Evolutionary conservation across 2,797 vertebrate genomes (phyloP), one percentile per base, ranked within the genome.

Genomic region (Muscicapa striata): DNA sequence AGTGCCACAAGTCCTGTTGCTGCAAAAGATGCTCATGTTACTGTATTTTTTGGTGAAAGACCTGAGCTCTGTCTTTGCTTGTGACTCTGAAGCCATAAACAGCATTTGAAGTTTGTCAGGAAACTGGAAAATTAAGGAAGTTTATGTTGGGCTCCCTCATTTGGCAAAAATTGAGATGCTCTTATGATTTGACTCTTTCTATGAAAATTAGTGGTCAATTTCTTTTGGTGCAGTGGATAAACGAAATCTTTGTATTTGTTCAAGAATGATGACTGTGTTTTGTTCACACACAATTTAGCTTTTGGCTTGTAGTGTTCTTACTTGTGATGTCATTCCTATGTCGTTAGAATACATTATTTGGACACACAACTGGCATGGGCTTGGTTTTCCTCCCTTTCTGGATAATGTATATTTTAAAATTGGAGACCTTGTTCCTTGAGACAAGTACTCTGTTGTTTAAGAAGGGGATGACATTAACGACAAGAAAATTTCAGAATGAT

Each of bases 21-120:
- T 86, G 79, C 49, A 94, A 75, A 82, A 89, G 58, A 77, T 91
- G 43, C 38, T 91, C 32, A 20, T 48, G 29, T 73, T 87, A 12
- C 30, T 93, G 26, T 78, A 29, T 58, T 59, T 70, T 78, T 82
- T 84, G 19, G 40, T 88, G 57, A 77, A 91, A 70, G 45, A 43
- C 55, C 48, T 79, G 41, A 89, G 32, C 38, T 89, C 38, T 92
- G 79, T 79, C 75, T 77, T 92, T 86, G 36, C 38, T 90, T 94
- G 59, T 84, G 70, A 90, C 45, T 91, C 55, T 67, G 55, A 95
- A 91, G 91, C 88, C 94, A 90, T 90, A 91, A 86, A 72, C 41
- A 90, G 45, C 70, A 90, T 90, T 86, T 82, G 66, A 64, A 75
- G 20, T 84, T 78, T 78, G 45, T 78, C 80, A 73, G 67, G 41